phyloP scores from a whole-genome alignment of 2,797 vertebrate species.

The Poecile montanus region DNA sequence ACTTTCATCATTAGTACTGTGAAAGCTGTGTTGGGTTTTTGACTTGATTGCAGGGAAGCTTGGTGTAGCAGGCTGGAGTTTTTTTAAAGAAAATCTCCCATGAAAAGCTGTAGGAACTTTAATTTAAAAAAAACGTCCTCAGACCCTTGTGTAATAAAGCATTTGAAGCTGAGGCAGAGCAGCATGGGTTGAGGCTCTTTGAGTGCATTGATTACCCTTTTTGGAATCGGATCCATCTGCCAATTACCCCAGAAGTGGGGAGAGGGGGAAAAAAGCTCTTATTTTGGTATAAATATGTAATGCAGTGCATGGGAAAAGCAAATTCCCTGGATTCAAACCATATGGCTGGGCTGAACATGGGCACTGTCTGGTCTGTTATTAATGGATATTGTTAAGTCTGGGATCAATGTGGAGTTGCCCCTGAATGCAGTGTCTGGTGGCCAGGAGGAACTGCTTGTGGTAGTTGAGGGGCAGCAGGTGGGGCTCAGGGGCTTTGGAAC shows the following conservation, averaged over 20 bases:
- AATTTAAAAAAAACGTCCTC: not conserved
- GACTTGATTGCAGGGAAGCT: not conserved
- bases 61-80: not conserved
- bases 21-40: not conserved
- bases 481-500: not conserved
- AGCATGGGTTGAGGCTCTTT: not conserved
- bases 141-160: conserved; percentile 19
- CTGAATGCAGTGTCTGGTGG: not conserved
- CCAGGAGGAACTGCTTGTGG: not conserved
- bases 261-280: not conserved
- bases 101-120: conserved; percentile 3
- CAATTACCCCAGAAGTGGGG: not conserved
- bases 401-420: not conserved
- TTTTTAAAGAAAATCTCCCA: not conserved
- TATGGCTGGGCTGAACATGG: not conserved
- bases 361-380: conserved; percentile 23
- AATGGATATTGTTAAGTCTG: not conserved
- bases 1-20: not conserved
- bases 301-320: conserved; percentile 22
- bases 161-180: not conserved
- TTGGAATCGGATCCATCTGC: conserved; percentile 54
- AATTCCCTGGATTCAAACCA: conserved; percentile 55
- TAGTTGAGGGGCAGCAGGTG: not conserved
- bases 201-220: conserved; percentile 30
- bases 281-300: conserved; percentile 32